Evolutionary conservation across 2,113 vertebrate genomes (phyloP), one percentile per base, ranked within the genome.

Genomic region (Symphodus melops): DNA sequence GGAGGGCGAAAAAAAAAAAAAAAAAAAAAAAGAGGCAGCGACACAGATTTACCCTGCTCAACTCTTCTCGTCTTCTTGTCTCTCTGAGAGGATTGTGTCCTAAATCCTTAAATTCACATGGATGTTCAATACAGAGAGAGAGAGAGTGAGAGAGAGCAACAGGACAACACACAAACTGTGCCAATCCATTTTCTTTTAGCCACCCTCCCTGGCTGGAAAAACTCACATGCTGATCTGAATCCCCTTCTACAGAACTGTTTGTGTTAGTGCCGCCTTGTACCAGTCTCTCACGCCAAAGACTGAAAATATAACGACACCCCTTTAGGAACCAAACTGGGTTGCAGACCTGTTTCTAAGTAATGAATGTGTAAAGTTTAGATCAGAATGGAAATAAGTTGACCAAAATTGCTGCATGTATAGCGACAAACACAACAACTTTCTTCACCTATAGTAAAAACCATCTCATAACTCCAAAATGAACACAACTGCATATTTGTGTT

Each of bases 381-480:
- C 17, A 44, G 28, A 82, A 61, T 41, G 20, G 57, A 37, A 57
- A 33, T 42, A 53, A 28, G 13, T 44, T 64, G 66, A 74, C 69
- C 77, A 71, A 77, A 59, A 77, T 58, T 66, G 57, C 9, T 67
- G 62, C 66, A 61, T 69, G 53, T 23, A 23, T 5, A 52, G 28
- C 12, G 11, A 61, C 53, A 61, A 66, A 76, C 16, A 54, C 16
- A 54, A 55, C 55, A 49, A 68, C 37, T 65, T 61, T 69, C 1
- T 65, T 69, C 20, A 64, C 68, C 64, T 63, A 49, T 9, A 37
- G 51, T 51, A 72, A 81, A 81, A 23, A 69, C 39, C 46, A 59
- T 68, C 56, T 65, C 33, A 66, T 71, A 72, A 83, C 49, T 28
- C 64, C 19, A 65, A 84, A 84, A 75, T 76, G 57, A 87, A 68